These are phyloP conservation scores for Pangasius sanitwongsei DNA, from an alignment of 2,797 vertebrate species.

Conservation along the genomic window DNA sequence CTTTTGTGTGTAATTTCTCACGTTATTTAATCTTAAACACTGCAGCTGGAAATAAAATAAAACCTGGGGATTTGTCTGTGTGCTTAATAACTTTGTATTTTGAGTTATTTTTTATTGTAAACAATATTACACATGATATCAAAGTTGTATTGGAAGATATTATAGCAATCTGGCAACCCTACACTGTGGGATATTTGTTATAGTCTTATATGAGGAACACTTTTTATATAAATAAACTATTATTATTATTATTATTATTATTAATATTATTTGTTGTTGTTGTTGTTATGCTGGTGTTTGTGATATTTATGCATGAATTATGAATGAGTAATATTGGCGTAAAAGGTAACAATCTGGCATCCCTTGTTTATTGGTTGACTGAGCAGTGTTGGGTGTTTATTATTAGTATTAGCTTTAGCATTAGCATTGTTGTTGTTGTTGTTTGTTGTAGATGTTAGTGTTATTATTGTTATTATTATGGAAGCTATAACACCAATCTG, in stretches of 20 bases:
- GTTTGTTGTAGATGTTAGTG: not conserved
- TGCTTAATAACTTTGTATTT: not conserved
- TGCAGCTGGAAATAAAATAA: not conserved
- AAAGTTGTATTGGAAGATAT: not conserved
- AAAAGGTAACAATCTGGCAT: not conserved
- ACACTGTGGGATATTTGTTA: not conserved
- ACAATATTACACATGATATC: not conserved
- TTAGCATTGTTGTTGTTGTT: not conserved
- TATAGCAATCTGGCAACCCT: not conserved
- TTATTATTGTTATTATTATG: not conserved
- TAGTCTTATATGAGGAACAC: not conserved
- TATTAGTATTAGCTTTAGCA: not conserved
- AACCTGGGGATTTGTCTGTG: not conserved
- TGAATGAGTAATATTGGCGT: no score
- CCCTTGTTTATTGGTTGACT: not conserved
- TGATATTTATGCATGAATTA: not conserved
- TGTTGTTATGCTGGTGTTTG: not conserved
- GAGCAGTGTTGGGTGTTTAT: not conserved
- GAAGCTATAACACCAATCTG: not conserved
- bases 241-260: not conserved
- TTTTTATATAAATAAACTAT: not conserved
- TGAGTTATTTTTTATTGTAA: not conserved
- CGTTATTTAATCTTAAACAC: not conserved
- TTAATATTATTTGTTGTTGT: not conserved
- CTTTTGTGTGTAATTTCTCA: not conserved